phyloP scores from a whole-genome alignment of 2,113 vertebrate species.

The Gallinago media region DNA sequence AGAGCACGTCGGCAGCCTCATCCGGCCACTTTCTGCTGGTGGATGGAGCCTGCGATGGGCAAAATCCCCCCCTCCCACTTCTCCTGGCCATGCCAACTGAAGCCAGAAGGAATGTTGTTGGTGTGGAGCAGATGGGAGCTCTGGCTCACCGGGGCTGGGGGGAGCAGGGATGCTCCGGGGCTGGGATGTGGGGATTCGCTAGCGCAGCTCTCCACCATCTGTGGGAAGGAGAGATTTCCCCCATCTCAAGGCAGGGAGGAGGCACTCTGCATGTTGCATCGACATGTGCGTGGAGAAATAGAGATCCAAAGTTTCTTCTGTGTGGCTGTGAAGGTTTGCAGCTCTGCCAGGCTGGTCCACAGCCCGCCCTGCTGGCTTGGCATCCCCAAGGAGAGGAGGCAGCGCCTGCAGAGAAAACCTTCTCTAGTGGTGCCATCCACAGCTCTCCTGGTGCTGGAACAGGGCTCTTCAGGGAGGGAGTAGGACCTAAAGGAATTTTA shows the following conservation, averaged over 20 bases:
- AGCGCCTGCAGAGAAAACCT: background rate
- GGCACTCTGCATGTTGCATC: fast-evolving
- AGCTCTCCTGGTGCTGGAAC: no score
- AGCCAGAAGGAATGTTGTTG: background rate
- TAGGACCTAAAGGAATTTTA: background rate
- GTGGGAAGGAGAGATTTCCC: background rate
- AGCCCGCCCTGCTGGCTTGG: background rate
- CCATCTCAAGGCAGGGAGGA: background rate
- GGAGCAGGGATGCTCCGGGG: background rate
- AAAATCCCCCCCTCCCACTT: background rate
- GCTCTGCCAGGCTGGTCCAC: background rate
- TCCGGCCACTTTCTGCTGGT: background rate
- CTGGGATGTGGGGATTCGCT: background rate
- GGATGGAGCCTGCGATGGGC: background rate
- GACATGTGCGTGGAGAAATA: fast-evolving
- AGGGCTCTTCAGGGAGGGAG: background rate
- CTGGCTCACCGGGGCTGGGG: background rate
- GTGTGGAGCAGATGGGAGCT: constrained; percentile 45
- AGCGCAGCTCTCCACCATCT: background rate
- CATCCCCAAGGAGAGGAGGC: background rate
- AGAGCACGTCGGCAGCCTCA: background rate
- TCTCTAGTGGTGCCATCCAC: background rate
- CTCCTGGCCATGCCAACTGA: background rate
- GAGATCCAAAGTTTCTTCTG: background rate
- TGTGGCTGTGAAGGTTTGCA: background rate